These are phyloP conservation scores for Distichodus sexfasciatus DNA, from an alignment of 2,797 vertebrate genomes.

Conservation along the genomic window DNA sequence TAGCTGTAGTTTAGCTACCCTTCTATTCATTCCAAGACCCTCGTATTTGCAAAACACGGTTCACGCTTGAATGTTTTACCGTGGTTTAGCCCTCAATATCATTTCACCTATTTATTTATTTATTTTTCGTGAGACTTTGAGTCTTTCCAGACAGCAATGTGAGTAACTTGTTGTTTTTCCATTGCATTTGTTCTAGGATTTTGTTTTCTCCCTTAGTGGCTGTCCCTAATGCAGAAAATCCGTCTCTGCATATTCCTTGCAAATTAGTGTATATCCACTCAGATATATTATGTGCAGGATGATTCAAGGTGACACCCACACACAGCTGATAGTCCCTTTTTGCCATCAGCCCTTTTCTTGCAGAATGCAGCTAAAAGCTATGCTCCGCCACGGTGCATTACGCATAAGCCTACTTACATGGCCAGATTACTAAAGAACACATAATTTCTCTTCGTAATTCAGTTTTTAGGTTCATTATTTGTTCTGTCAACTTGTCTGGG, in stretches of 20 bases:
- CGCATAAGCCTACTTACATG: slow-evolving; percentile 67
- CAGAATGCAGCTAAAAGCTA: slow-evolving; percentile 67
- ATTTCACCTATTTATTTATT: background rate
- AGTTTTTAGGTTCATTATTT: slow-evolving; percentile 65
- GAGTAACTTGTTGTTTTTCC: slow-evolving; percentile 47
- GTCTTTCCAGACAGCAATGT: background rate
- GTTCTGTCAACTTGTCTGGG: slow-evolving; percentile 63
- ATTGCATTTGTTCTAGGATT: slow-evolving; percentile 26
- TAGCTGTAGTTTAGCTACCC: no score
- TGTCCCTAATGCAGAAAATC: slow-evolving; percentile 61
- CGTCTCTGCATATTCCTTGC: slow-evolving; percentile 63
- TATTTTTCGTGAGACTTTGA: background rate
- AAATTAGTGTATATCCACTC: slow-evolving; percentile 72
- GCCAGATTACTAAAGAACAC: slow-evolving; percentile 62
- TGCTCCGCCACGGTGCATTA: slow-evolving; percentile 70
- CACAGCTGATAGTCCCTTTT: slow-evolving; percentile 69
- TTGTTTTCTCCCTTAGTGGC: slow-evolving; percentile 38
- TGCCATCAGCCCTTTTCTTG: slow-evolving; percentile 75
- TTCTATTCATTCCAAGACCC: no score
- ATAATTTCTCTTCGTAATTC: slow-evolving; percentile 55
- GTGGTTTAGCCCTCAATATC: background rate
- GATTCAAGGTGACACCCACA: slow-evolving; percentile 79
- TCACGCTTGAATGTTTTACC: background rate
- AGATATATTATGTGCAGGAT: slow-evolving; percentile 66
- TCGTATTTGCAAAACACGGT: no score